Evolutionary conservation across 2,797 vertebrate species (phyloP), one percentile per base, ranked within the genome.

Genomic region (Amblyopsis hoosieri): DNA sequence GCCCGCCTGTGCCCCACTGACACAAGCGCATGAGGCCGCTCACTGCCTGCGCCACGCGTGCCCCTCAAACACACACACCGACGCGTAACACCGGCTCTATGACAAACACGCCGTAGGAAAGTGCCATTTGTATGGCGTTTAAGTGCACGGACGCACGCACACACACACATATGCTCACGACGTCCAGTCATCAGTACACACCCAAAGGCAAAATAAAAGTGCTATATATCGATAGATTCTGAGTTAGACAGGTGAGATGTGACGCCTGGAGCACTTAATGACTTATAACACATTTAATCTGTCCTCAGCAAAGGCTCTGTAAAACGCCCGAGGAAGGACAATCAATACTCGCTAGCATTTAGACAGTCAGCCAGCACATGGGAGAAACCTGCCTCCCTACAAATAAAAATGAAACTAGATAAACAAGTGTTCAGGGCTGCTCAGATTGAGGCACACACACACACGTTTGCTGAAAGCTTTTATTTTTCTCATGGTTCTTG

Each of bases 221-320:
- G 70, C 65, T 81, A 76, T 75, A 71, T 79, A 80, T 84, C 81
- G 61, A 84, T 88, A 84, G 65, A 71, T 86, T 83, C 75, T 79
- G 78, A 80, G 77, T 82, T 70, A 81, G 85, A 87, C 78, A 82
- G 83, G 74, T 86, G 72, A 68, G 77, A 87, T 84, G 84, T 75
- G 69, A 83, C 57, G 78, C 87, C 83, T 69, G 74, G 46, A 80
- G 89, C 80, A 61, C 63, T 70, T 80, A 86, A 85, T 85, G 89
- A 91, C 86, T 87, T 87, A 81, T 85, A 87, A 85, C 75, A 80
- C 80, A 84, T 89, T 91, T 86, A 91, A 87, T 82, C 81, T 84
- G 82, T 88, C 88, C 85, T 87, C 80, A 76, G 86, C 64, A 72
- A 75, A 23, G 67, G 72, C 80, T 84, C 63, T 79, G 76, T 84